phyloP scores from a whole-genome alignment of 2,888 invertebrate species.

The Lepeophtheirus nordmannii region DNA sequence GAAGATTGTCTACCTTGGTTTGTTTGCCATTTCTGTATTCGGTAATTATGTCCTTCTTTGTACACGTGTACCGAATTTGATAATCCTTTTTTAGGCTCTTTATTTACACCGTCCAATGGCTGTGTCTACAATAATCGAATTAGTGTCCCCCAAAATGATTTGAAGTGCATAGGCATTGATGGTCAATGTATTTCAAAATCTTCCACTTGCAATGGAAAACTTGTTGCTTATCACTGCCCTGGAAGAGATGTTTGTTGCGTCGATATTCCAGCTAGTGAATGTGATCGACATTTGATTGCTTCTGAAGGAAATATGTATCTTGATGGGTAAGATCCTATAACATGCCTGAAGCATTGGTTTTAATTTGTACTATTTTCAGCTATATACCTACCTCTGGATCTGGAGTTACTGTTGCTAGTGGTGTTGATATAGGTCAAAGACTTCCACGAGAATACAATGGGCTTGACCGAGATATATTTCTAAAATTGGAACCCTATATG shows the following conservation, averaged over 20 bases:
- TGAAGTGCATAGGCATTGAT: background rate
- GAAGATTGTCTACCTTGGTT: too few relatives aligned
- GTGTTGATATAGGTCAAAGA: slow-evolving; percentile 15
- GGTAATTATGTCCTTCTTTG: too few relatives aligned
- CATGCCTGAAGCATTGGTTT: background rate
- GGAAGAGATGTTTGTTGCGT: background rate
- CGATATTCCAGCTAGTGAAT: background rate
- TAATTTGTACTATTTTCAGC: background rate
- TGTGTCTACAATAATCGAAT: background rate
- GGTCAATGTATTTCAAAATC: background rate
- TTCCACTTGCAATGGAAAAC: background rate
- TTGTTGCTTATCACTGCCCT: background rate
- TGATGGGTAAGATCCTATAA: background rate
- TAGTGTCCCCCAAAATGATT: background rate
- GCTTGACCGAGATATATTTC: background rate
- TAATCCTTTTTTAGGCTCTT: too few relatives aligned
- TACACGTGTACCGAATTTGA: too few relatives aligned
- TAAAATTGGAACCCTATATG: background rate
- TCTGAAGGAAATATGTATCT: background rate
- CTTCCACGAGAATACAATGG: background rate
- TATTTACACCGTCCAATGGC: too few relatives aligned
- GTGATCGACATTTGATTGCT: background rate
- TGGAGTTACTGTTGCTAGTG: slow-evolving; percentile 16
- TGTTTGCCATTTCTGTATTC: too few relatives aligned
- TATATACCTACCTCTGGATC: slow-evolving; percentile 21